These are phyloP conservation scores for Drepanosiphum platanoidis DNA, from an alignment of 2,888 invertebrate genomes.

Conservation along the genomic window DNA sequence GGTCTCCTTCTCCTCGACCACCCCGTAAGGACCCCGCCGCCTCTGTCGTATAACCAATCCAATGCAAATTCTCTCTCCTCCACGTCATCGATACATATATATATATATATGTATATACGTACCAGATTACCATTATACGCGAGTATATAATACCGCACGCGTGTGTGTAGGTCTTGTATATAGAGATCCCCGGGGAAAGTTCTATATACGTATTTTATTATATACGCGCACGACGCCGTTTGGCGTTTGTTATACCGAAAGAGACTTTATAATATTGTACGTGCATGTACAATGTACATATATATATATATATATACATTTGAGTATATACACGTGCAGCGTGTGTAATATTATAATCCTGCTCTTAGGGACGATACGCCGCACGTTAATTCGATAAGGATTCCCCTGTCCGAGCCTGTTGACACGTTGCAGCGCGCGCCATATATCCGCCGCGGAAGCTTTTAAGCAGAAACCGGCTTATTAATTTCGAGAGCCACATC, in stretches of 20 bases:
- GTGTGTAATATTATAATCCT: background rate
- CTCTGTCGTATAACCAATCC: constrained; percentile 17
- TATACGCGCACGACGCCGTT: constrained; percentile 15
- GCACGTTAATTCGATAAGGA: constrained; percentile 45
- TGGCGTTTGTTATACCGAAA: constrained; percentile 29
- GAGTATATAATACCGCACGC: background rate
- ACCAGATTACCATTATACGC: constrained; percentile 48
- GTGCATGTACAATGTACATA: background rate
- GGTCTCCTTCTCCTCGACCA: background rate
- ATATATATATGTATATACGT: background rate
- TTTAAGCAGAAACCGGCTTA: constrained; percentile 6
- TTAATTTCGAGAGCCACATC: constrained; percentile 26
- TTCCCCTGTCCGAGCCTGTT: background rate
- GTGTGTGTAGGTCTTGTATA: background rate
- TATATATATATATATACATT: background rate
- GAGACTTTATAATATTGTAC: no score
- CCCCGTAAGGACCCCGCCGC: background rate
- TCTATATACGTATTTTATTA: no score
- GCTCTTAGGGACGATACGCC: background rate
- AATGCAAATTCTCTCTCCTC: background rate
- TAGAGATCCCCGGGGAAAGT: constrained; percentile 37
- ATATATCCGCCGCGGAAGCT: background rate
- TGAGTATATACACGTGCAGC: background rate
- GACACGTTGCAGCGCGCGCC: background rate
- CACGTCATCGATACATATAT: background rate